Base-by-base conservation (phyloP, 2,797 vertebrate genomes). In the Melanotaenia trifasciata region DNA sequence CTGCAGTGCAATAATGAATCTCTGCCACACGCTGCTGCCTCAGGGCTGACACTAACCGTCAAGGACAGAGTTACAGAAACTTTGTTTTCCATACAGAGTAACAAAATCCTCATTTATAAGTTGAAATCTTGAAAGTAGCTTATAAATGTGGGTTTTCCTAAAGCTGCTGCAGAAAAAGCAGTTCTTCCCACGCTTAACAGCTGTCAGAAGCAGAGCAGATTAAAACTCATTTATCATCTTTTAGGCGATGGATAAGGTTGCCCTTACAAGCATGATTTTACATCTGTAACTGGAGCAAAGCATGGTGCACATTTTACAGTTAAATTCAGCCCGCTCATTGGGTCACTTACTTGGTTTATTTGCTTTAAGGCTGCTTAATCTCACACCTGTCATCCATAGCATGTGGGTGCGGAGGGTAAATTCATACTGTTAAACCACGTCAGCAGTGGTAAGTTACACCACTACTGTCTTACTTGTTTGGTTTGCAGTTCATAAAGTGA, bases 1-100 rank as follows among this genome's bases (percentile, higher is more conserved):
- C 81, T 80, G 83, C 86, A 76, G 69, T 45, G 64, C 80, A 72
- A 68, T 83, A 80, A 81, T 81, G 86, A 83, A 76, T 70, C 77
- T 76, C 70, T 78, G 61, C 51, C 67, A 61, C 78, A 73, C 72
- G 22, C 70, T 47, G 58, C 62, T 66, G 76, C 83, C 57, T 80
- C 51, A 32, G 56, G 73, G 79, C 73, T 61, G 62, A 87, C 65
- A 50, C 36, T 1, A 22, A 45, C 50, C 59, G 54, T 75, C 78
- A 77, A 82, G 80, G 65, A 74, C 69, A 26, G 33, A 4, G 58
- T 30, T 43, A n/a, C 26, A 61, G 54, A 75, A 60, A 22, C 13
- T 35, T 60, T 67, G 43, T 64, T 72, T 67, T 36, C 28, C 33
- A 22, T 54, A 3, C 24, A 38, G 8, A 72, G 57, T 67, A 51